These are phyloP conservation scores for Leguminivora glycinivorella DNA, from an alignment of 1,140 invertebrate genomes.

Conservation along the genomic window DNA sequence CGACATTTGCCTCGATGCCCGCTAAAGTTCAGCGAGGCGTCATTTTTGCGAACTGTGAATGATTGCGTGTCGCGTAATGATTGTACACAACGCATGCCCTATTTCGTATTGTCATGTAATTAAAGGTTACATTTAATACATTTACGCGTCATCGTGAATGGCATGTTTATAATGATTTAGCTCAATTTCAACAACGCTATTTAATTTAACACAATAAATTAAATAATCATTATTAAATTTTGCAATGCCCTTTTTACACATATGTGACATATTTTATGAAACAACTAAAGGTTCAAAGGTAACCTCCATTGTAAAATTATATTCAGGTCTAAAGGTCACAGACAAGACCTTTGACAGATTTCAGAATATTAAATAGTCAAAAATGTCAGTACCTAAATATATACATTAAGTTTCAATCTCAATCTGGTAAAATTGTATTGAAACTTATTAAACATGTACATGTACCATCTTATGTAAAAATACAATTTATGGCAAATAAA, in stretches of 20 bases:
- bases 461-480: no score
- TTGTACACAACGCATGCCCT: neutral
- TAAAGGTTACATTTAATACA: no score
- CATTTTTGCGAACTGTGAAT: slow-evolving; percentile 7
- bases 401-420: no score
- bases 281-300: neutral
- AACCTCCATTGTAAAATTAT: neutral
- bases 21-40: slow-evolving; percentile 18
- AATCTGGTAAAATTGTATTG: no score
- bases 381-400: no score
- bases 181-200: neutral
- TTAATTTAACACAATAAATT: neutral
- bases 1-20: slow-evolving; percentile 18
- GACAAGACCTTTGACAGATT: no score
- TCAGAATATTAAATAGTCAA: no score
- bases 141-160: no score
- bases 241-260: neutral
- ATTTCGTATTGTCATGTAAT: no score
- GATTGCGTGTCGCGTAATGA: neutral
- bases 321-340: neutral
- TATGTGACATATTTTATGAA: neutral
- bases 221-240: neutral
- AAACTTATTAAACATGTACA: no score
- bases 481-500: no score
- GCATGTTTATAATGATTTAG: neutral